Evolutionary conservation across 2,888 invertebrate genomes (phyloP).

Genomic region (Melinopterus prodromus): DNA sequence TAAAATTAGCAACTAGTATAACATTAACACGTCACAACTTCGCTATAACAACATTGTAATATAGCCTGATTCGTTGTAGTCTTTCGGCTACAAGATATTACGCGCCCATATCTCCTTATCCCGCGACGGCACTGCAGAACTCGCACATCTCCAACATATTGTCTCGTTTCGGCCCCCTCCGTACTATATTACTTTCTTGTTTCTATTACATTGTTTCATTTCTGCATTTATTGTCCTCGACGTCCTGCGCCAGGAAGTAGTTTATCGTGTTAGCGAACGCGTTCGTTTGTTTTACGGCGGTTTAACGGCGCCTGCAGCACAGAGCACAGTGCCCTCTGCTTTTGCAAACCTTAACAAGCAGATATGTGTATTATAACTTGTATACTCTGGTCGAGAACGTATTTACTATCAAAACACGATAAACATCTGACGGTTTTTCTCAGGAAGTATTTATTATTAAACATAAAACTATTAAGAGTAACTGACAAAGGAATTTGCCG

Average conservation of each 20-base stretch:
- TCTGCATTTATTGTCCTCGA: not conserved
- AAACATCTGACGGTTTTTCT: no score
- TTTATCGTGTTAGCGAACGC: not conserved
- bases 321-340: not conserved
- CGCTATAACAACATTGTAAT: not conserved
- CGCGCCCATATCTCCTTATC: not conserved
- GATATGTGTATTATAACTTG: no score
- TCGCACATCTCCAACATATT: not conserved
- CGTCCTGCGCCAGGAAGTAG: not conserved
- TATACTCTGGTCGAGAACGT: no score
- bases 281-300: not conserved
- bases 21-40: not conserved
- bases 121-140: not conserved
- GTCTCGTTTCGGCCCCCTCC: not conserved
- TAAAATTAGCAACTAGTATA: not conserved
- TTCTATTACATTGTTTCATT: conserved; percentile 4
- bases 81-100: not conserved
- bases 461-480: no score
- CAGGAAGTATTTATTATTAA: no score
- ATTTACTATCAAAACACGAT: no score
- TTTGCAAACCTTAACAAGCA: not conserved
- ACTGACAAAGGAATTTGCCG: no score
- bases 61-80: not conserved
- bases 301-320: not conserved
- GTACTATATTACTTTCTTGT: not conserved